phyloP scores from a whole-genome alignment of 2,888 invertebrate genomes.

The Sarcophaga caerulescens region DNA sequence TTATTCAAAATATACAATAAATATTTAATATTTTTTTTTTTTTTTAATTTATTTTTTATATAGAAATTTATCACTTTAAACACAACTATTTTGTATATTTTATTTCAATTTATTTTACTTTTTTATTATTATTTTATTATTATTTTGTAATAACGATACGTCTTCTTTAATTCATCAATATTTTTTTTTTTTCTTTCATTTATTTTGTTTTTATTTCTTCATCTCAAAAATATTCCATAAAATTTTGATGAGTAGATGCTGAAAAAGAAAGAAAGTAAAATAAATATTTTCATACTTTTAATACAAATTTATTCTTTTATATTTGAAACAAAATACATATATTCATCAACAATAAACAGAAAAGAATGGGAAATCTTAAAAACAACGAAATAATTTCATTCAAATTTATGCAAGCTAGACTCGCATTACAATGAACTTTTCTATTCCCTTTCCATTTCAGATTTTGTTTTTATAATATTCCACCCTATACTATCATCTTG shows the following conservation, averaged over 20 bases:
- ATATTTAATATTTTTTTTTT: neutral
- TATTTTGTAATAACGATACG: neutral
- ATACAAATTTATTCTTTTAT: neutral
- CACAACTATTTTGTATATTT: neutral
- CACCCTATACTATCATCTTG: too few relatives aligned
- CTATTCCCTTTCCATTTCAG: neutral
- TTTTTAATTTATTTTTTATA: conserved; percentile 7
- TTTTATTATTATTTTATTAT: neutral
- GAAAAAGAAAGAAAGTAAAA: conserved; percentile 9
- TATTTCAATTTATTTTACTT: neutral
- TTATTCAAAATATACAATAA: neutral
- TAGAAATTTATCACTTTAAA: neutral
- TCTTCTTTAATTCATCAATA: neutral
- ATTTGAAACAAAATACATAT: neutral
- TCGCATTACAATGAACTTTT: conserved; percentile 26
- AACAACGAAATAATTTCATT: conserved; percentile 38
- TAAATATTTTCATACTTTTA: conserved; percentile 7
- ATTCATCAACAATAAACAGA: neutral
- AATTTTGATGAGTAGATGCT: conserved; percentile 22
- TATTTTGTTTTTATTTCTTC: neutral
- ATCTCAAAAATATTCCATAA: neutral
- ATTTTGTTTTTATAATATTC: neutral
- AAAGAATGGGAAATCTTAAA: neutral
- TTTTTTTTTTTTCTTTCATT: neutral
- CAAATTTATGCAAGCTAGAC: conserved; percentile 45